These are phyloP conservation scores for Periophthalmus modestus DNA, from an alignment of 2,113 vertebrate genomes.

Conservation along the genomic window DNA sequence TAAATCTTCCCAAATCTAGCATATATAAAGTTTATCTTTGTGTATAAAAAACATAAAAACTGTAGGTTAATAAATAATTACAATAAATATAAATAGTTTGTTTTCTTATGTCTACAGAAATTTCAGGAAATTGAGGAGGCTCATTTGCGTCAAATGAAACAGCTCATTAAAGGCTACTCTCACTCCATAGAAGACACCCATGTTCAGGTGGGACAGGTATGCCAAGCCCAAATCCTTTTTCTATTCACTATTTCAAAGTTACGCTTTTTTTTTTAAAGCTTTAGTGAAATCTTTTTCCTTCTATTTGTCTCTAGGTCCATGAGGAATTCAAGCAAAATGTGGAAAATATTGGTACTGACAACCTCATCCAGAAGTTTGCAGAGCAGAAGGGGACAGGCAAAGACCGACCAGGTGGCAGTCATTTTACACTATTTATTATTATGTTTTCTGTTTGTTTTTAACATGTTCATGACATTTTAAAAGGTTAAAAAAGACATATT, in stretches of 20 bases:
- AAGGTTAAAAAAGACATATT: no score
- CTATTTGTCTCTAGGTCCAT: slow-evolving; percentile 80
- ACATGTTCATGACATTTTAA: no score
- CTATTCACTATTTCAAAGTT: not conserved
- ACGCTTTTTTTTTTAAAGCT: not conserved
- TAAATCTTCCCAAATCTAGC: no score
- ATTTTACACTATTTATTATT: not conserved
- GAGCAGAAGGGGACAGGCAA: slow-evolving; percentile 91
- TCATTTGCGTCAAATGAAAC: slow-evolving; percentile 90
- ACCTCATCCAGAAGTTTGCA: slow-evolving; percentile 86
- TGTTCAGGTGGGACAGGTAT: slow-evolving; percentile 94
- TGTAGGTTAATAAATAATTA: not conserved
- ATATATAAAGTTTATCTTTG: no score
- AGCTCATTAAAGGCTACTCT: slow-evolving; percentile 87
- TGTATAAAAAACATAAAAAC: no score
- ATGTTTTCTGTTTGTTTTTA: not conserved
- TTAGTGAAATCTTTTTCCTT: not conserved
- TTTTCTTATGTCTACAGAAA: slow-evolving; percentile 69
- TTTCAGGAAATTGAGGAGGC: slow-evolving; percentile 92
- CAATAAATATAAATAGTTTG: no score
- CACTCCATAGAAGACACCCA: slow-evolving; percentile 95
- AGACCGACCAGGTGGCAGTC: slow-evolving; percentile 83
- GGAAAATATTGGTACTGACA: slow-evolving; percentile 89
- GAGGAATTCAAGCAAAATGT: slow-evolving; percentile 97
- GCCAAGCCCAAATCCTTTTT: not conserved